Base-by-base conservation (phyloP, 92 coral and sea anemone genomes). In the Scolanthus callimorphus region DNA sequence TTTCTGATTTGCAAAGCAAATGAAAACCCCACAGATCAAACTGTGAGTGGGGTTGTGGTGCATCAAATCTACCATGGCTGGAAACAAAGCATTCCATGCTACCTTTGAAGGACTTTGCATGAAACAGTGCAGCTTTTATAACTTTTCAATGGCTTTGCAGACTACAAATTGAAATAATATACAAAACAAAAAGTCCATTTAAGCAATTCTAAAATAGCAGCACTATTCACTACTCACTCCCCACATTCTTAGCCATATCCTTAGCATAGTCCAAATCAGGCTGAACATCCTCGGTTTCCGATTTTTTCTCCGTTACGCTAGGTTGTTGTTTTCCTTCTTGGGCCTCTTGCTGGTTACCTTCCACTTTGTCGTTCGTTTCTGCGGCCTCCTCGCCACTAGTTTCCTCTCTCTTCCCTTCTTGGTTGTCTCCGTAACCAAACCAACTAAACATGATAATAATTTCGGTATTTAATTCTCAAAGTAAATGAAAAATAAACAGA, bases 171-270 rank as follows among this genome's bases (percentile, higher is more conserved):
- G 31, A 23, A 17, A 3, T 66, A 55, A 43, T 30, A 52, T 39
- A 31, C 12, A 39, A 53, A 23, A 38, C 30, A 27, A 15, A 8
- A 15, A 2, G 1, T 17, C 11, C 20, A 56, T 27, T 3, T 25
- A 10, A 17, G 4, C 23, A n/a, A n/a, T n/a, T n/a, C n/a, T n/a
- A n/a, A n/a, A n/a, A n/a, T n/a, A n/a, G 41, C 41, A 15, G 15
- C 8, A 34, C 15, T 15, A 6, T 34, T 6, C 15, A 34, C 3
- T 27, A 70, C 98, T 77, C 78, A 92, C 98, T 88, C 73, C 98
- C 98, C 51, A 92, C 73, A 56, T 92, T 92, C 67, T 84, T 92
- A 6, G 98, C 98, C 57, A 92, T 39, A 27, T 84, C 98, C 62
- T 88, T 91, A 27, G 94, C 97, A 61, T 82, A 80, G 51, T 90